Conservation (phyloP, 2,888 invertebrate genomes). For the Trisateles emortualis region DNA sequence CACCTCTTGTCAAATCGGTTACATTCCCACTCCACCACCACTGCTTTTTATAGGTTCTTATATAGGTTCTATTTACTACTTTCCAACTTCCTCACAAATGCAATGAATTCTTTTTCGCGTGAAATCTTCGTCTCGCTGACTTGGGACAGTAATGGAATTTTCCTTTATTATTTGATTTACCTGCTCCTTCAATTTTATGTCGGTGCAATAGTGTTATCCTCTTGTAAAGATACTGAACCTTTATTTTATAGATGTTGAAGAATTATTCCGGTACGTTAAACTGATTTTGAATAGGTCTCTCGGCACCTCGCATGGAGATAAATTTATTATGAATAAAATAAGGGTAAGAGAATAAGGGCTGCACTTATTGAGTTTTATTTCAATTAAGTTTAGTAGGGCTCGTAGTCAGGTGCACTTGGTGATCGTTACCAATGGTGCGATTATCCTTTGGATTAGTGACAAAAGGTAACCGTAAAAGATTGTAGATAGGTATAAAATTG, state of each 20-base stretch:
- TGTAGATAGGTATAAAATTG: too few species aligned
- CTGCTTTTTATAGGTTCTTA: not conserved
- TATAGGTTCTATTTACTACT: slow-evolving; percentile 30
- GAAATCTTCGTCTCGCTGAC: slow-evolving; percentile 71
- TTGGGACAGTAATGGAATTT: slow-evolving; percentile 78
- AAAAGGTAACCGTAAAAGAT: too few species aligned
- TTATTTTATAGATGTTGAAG: slow-evolving; percentile 36
- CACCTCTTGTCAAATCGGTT: too few species aligned
- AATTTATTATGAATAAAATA: not conserved
- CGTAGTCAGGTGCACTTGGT: too few species aligned
- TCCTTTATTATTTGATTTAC: slow-evolving; percentile 84
- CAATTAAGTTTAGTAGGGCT: too few species aligned
- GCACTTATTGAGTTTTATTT: too few species aligned
- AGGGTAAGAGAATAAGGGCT: too few species aligned
- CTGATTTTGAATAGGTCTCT: not conserved
- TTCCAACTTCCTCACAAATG: slow-evolving; percentile 43
- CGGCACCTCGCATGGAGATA: too few species aligned
- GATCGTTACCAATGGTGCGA: too few species aligned
- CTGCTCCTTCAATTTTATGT: slow-evolving; percentile 76
- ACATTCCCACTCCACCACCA: too few species aligned
- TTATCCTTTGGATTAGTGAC: too few species aligned
- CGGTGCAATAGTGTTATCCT: slow-evolving; percentile 73
- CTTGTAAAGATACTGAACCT: slow-evolving; percentile 54
- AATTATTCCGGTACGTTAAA: slow-evolving; percentile 13
- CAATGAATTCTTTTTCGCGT: slow-evolving; percentile 69